phyloP scores from a whole-genome alignment of 2,888 invertebrate genomes.

The Tetragnatha montana region DNA sequence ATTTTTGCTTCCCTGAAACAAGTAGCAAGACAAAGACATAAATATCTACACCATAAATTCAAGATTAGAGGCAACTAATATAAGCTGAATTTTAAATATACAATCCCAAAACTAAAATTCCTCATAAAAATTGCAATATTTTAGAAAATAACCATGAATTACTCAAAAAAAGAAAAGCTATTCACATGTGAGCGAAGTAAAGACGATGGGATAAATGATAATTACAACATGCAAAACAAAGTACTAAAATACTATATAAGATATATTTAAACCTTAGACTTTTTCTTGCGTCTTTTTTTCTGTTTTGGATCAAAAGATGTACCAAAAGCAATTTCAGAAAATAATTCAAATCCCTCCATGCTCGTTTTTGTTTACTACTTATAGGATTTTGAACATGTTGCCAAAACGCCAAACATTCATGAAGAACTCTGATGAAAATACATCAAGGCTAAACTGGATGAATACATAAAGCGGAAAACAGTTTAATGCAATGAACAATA shows the following conservation, averaged over 20 bases:
- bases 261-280: constrained; percentile 33
- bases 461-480: no score
- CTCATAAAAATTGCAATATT: not conserved
- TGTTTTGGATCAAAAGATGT: constrained; percentile 57
- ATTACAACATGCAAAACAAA: not conserved
- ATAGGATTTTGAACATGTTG: not conserved
- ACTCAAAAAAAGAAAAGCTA: no score
- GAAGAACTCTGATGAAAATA: not conserved
- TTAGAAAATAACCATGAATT: not conserved
- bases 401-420: not conserved
- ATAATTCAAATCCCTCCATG: constrained; percentile 57
- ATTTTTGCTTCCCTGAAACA: constrained; percentile 47
- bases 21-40: not conserved
- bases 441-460: no score
- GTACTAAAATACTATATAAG: no score
- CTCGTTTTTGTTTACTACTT: constrained; percentile 16
- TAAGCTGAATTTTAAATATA: not conserved
- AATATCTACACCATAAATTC: no score
- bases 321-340: constrained; percentile 50
- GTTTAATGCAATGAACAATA: no score
- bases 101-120: not conserved
- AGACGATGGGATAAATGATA: not conserved
- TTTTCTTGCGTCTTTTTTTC: constrained; percentile 21
- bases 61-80: not conserved
- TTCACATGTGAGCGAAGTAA: no score